These are phyloP conservation scores for Hormiphora californensis DNA, from an alignment of 37 sponge, comb jelly and placozoan genomes.

Conservation along the genomic window DNA sequence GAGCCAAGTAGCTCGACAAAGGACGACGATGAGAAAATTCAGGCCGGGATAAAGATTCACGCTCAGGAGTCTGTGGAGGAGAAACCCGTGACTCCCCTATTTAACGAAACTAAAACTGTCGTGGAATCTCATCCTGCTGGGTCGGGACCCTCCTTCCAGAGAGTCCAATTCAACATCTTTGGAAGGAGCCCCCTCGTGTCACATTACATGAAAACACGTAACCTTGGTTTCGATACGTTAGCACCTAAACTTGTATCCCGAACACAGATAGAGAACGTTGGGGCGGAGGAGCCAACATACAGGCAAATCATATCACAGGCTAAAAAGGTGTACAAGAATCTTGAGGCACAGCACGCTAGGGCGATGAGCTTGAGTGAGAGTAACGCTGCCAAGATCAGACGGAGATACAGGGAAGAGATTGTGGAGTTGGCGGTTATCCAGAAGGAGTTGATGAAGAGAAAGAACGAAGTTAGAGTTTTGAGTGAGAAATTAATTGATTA, in stretches of 20 bases:
- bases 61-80: slow-evolving; percentile 30
- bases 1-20: slow-evolving; percentile 14
- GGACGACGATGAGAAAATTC: slow-evolving; percentile 1
- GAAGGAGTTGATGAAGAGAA: slow-evolving; percentile 31
- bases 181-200: slow-evolving; percentile 75
- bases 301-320: slow-evolving; percentile 33
- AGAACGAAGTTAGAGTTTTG: slow-evolving; percentile 44
- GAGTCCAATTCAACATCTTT: slow-evolving; percentile 63
- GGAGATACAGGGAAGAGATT: slow-evolving; percentile 16
- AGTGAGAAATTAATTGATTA: slow-evolving; percentile 47
- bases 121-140: slow-evolving; percentile 54
- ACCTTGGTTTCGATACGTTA: background rate
- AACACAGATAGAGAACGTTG: slow-evolving; percentile 26
- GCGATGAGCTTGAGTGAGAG: slow-evolving; percentile 33
- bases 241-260: slow-evolving; percentile 42
- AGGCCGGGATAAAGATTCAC: slow-evolving; percentile 24
- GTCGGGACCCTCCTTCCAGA: slow-evolving; percentile 65
- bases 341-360: background rate
- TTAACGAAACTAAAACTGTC: background rate
- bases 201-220: slow-evolving; percentile 59
- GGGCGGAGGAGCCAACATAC: slow-evolving; percentile 48
- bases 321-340: slow-evolving; percentile 21
- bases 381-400: background rate
- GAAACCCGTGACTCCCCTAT: background rate
- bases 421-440: slow-evolving; percentile 31